Base-by-base conservation (phyloP, 2,113 vertebrate genomes). In the Forbesichthys papilliferus region DNA sequence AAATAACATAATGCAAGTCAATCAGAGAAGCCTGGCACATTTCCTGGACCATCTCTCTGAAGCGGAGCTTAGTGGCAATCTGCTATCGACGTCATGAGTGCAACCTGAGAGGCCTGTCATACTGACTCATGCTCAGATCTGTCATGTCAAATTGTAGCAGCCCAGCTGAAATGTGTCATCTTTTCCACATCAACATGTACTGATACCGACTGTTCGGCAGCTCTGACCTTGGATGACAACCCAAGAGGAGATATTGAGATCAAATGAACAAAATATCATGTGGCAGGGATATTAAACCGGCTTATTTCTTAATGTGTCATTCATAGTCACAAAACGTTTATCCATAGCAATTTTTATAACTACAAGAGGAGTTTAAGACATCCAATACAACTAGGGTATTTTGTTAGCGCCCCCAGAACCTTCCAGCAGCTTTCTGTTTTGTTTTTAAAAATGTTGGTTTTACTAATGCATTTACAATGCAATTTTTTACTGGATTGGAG, bases 51-150 rank as follows among this genome's bases (percentile, higher is more conserved):
- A 11, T 74, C 65, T 66, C 70, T 62, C 55, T 61, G 57, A 71
- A 42, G 61, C 48, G n/a, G 33, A 73, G 64, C 55, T 60, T 46
- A 70, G 66, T 34, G 63, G n/a, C 5, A 55, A 82, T 75, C 69
- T 34, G 53, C n/a, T 74, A 62, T 69, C 56, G 78, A 80, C 74
- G 73, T 73, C 66, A 58, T 27, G 71, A 61, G 73, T 73, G 70
- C 55, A 77, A 73, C 69, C 70, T 71, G 71, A 79, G 79, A 73
- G 67, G 68, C 59, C 67, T 64, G 72, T 82, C 76, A 70, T 54
- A 58, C 48, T 64, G 71, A 73, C 61, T 79, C 68, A 66, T 60
- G 51, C 81, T 79, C 61, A 64, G 64, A 69, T 68, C 64, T 70
- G 71, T 75, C 75, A 49, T 49, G 63, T 81, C 69, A 73, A 56